Conservation (phyloP, 35 echinoderm and acorn worm species). For the Stichopus chloronotus region DNA sequence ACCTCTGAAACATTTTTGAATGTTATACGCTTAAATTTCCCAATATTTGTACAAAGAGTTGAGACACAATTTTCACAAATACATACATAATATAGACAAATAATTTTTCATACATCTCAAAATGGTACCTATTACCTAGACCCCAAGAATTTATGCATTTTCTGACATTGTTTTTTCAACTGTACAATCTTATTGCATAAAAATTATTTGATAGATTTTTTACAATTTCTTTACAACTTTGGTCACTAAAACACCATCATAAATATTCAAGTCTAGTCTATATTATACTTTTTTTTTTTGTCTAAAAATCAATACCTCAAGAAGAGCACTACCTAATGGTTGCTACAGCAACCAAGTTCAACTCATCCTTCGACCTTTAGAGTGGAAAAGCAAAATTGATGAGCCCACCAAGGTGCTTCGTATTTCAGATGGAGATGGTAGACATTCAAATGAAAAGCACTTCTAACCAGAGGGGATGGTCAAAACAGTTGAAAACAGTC, state of each 20-base stretch:
- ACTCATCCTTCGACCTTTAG: too few species aligned
- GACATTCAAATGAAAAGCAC: too few species aligned
- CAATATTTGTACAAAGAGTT: background rate
- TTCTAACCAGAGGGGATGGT: too few species aligned
- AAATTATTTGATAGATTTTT: constrained; percentile 26
- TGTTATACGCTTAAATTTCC: background rate
- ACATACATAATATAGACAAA: constrained; percentile 1
- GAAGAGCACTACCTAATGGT: background rate
- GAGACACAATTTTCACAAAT: constrained; percentile 4
- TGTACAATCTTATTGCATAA: constrained; percentile 53
- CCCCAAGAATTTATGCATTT: background rate
- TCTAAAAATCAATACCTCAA: background rate
- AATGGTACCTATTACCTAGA: background rate
- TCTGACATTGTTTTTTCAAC: background rate
- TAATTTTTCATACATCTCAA: background rate
- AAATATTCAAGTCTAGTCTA: constrained; percentile 26
- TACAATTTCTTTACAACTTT: constrained; percentile 53
- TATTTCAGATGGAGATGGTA: too few species aligned
- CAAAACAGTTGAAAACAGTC: too few species aligned
- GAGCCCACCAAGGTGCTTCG: too few species aligned
- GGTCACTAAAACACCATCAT: constrained; percentile 45
- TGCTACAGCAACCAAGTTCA: too few species aligned
- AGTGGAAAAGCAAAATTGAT: too few species aligned
- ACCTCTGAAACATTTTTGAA: too few species aligned
- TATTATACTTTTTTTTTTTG: background rate